phyloP scores from a whole-genome alignment of 2,888 invertebrate species.

The Hirtodrosophila trivittata region DNA sequence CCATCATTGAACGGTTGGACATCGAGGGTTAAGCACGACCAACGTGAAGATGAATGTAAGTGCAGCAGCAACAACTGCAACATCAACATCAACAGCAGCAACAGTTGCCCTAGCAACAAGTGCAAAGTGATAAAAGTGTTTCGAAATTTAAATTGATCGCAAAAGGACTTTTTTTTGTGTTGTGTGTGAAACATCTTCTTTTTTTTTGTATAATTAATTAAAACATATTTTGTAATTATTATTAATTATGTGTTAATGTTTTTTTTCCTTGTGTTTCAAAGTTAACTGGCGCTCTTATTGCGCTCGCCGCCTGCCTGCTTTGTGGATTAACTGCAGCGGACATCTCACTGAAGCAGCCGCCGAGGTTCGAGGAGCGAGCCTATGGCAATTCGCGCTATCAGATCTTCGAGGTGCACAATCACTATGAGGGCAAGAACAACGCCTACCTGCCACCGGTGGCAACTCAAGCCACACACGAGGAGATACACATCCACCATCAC shows the following conservation, averaged over 20 bases:
- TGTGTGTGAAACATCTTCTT: background rate
- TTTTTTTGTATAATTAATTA: conserved; percentile 4
- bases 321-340: conserved; percentile 60
- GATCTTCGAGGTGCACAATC: conserved; percentile 77
- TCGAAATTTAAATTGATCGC: background rate
- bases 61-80: conserved; percentile 20
- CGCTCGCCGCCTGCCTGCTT: conserved; percentile 57
- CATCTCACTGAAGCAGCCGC: conserved; percentile 61
- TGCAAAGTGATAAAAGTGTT: conserved; percentile 29
- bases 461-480: conserved; percentile 33
- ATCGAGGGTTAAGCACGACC: conserved; percentile 77
- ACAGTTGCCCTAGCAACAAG: conserved; percentile 11
- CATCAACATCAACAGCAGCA: conserved; percentile 4
- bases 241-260: conserved; percentile 18
- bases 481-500: conserved; percentile 62
- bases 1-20: conserved; percentile 81
- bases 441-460: conserved; percentile 51
- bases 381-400: conserved; percentile 72
- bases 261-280: conserved; percentile 14
- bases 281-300: conserved; percentile 58
- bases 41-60: conserved; percentile 82
- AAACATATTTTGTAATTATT: background rate
- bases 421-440: conserved; percentile 46
- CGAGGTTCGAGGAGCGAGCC: conserved; percentile 65
- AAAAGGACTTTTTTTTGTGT: conserved; percentile 17